Evolutionary conservation across 2,797 vertebrate species (phyloP).

Genomic region (Microchirus variegatus): DNA sequence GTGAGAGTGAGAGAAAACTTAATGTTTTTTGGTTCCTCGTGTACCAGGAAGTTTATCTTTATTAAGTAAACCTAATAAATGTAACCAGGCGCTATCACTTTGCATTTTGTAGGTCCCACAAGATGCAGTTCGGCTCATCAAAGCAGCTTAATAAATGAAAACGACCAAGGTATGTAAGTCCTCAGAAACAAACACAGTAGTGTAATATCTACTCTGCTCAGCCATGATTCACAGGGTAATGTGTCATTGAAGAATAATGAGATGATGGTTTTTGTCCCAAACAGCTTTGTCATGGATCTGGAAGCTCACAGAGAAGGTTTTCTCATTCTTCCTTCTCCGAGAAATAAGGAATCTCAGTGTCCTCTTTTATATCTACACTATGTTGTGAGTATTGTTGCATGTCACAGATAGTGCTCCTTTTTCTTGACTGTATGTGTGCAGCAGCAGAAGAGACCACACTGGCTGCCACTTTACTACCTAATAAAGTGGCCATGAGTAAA

Average conservation of each 20-base stretch:
- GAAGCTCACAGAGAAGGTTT: conserved; percentile 28
- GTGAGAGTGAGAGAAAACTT: conserved; percentile 44
- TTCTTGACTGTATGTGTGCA: background rate
- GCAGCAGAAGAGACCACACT: background rate
- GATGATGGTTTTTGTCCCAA: conserved; percentile 1
- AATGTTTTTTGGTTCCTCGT: background rate
- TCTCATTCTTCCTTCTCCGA: conserved; percentile 19
- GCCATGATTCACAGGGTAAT: background rate
- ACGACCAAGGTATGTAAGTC: conserved; percentile 28
- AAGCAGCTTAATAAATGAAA: conserved; percentile 32
- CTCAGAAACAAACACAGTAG: background rate
- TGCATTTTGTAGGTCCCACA: conserved; percentile 32
- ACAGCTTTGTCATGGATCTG: conserved; percentile 61
- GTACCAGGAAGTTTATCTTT: background rate
- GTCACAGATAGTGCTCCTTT: background rate
- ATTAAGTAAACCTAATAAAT: background rate
- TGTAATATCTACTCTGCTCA: background rate
- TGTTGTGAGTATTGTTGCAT: conserved; percentile 68
- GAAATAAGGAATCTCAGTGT: conserved; percentile 46
- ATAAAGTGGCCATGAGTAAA: too few species aligned
- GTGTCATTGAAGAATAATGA: background rate
- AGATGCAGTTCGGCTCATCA: conserved; percentile 18
- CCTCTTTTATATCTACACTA: conserved; percentile 79
- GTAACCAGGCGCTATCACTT: background rate
- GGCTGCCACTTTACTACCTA: too few species aligned